Conservation (phyloP, 2,113 vertebrate genomes). For the Capra hircus region DNA sequence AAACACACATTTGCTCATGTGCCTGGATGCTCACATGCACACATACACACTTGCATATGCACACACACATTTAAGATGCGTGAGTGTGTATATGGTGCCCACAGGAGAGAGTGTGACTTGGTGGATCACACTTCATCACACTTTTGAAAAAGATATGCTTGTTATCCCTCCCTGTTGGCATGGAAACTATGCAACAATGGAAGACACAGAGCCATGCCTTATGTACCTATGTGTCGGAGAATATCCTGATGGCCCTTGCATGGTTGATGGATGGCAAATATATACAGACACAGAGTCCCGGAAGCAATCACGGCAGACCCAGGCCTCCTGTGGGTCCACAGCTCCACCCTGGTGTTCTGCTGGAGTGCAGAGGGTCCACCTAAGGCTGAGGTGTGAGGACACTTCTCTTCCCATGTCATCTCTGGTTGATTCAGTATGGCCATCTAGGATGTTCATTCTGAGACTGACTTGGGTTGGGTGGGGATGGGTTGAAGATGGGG, state of each 20-base stretch:
- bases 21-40: accelerated
- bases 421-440: not conserved
- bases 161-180: not conserved
- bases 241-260: not conserved
- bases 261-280: not conserved
- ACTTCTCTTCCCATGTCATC: not conserved
- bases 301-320: not conserved
- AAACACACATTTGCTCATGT: not conserved
- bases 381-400: not conserved
- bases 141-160: not conserved
- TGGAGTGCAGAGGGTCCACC: not conserved
- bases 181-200: not conserved
- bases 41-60: not conserved
- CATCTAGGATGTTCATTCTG: not conserved
- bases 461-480: not conserved
- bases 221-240: not conserved
- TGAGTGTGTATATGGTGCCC: not conserved
- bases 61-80: not conserved
- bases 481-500: not conserved
- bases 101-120: not conserved
- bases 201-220: not conserved
- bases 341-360: not conserved
- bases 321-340: not conserved
- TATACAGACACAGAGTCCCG: not conserved
- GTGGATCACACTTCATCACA: not conserved